Evolutionary conservation across 2,888 invertebrate species (phyloP).

Genomic region (Heteropelma amictum): DNA sequence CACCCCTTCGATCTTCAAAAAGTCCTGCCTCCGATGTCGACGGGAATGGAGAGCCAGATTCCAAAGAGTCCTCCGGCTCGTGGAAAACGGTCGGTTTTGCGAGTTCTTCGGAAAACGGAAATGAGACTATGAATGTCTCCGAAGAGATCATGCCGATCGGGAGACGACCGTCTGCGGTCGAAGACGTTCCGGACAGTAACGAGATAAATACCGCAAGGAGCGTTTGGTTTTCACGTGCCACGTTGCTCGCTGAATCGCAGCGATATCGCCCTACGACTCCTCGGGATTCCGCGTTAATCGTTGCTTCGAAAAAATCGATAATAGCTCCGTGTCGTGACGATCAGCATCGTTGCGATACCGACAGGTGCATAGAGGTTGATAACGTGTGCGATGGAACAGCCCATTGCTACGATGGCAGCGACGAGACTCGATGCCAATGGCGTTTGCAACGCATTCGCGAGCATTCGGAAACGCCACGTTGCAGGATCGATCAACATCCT

Average conservation of each 20-base stretch:
- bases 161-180: no score
- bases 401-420: slow-evolving; percentile 29
- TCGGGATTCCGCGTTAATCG: neutral
- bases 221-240: no score
- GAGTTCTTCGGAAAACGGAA: neutral
- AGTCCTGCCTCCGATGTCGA: neutral
- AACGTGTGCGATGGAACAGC: slow-evolving; percentile 14
- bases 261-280: neutral
- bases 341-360: slow-evolving; percentile 29
- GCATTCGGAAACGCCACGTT: slow-evolving; percentile 17
- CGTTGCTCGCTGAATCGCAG: no score
- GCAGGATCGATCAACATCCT: slow-evolving; percentile 32
- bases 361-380: slow-evolving; percentile 12
- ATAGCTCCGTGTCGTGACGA: neutral
- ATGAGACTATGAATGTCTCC: neutral
- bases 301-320: neutral
- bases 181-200: neutral
- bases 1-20: neutral
- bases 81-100: neutral
- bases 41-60: neutral
- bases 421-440: slow-evolving; percentile 13
- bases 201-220: neutral
- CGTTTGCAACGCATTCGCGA: neutral
- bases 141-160: slow-evolving; percentile 21
- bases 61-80: slow-evolving; percentile 8